phyloP scores from a whole-genome alignment of 2,797 vertebrate species.

The Oryzias sinensis region DNA sequence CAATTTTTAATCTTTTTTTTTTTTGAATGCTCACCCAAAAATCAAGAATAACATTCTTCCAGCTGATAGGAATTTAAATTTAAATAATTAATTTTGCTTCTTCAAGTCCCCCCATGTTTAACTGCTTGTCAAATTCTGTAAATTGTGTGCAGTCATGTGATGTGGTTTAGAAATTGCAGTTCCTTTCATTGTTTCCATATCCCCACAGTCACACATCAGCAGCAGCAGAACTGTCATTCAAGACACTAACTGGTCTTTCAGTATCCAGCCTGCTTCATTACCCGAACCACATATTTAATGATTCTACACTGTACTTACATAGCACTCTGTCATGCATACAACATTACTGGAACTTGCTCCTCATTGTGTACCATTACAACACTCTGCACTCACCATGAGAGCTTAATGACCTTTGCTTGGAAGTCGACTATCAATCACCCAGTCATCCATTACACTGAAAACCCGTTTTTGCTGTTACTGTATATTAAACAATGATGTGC shows the following conservation, averaged over 20 bases:
- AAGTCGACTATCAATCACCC: constrained; percentile 59
- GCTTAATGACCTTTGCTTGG: constrained; percentile 55
- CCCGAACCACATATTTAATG: constrained; percentile 8
- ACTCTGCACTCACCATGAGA: constrained; percentile 47
- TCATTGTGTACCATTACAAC: constrained; percentile 46
- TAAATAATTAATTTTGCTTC: background rate
- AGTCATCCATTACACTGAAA: constrained; percentile 45
- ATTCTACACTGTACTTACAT: constrained; percentile 13
- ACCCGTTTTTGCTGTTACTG: constrained; percentile 41
- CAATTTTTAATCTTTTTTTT: constrained; percentile 7
- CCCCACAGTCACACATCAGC: background rate
- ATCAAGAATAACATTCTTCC: constrained; percentile 23
- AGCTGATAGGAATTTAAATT: constrained; percentile 14
- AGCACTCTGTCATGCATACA: constrained; percentile 35
- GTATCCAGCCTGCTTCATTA: background rate
- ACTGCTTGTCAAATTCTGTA: background rate
- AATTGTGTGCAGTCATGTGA: background rate
- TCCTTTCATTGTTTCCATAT: background rate
- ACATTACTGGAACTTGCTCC: constrained; percentile 44
- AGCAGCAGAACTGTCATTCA: background rate
- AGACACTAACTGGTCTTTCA: constrained; percentile 3
- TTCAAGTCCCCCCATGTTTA: constrained; percentile 1
- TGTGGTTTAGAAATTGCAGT: background rate
- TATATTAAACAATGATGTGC: constrained; percentile 43
- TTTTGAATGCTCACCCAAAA: constrained; percentile 35